Base-by-base conservation (phyloP, 2,113 vertebrate genomes). In the Ctenodactylus gundi region DNA sequence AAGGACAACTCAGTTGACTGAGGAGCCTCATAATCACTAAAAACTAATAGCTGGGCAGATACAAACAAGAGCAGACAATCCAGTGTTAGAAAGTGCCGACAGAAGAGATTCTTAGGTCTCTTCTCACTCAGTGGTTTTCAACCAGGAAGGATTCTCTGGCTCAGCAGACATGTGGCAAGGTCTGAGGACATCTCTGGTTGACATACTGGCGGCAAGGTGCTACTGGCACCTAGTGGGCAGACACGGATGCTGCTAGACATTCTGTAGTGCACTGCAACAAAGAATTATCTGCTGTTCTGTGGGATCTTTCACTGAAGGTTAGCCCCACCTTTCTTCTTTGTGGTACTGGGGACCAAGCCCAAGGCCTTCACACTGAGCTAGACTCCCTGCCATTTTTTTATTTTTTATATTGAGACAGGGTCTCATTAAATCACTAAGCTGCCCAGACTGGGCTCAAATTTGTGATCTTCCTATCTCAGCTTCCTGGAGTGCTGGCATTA, bases 291-390 rank as follows among this genome's bases (percentile, higher is more conserved):
- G 78, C n/a, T 73, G 27, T 29, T 95, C 82, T n/a, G n/a, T n/a
- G n/a, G 49, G 84, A 62, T 67, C 9, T 92, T 93, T 96, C 46
- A 89, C 41, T 96, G 73, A 93, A 95, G 14, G 39, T 93, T 46
- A 75, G 34, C 34, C 14, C 46, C 58, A 27, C 3, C 27, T 25
- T 86, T 46, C 29, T 86, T 44, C 39, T n/a, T n/a, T n/a, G n/a
- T n/a, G n/a, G n/a, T n/a, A n/a, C n/a, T n/a, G n/a, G n/a, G n/a
- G n/a, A n/a, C n/a, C n/a, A n/a, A n/a, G n/a, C n/a, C n/a, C n/a
- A n/a, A n/a, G n/a, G n/a, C n/a, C n/a, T n/a, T n/a, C n/a, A n/a
- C n/a, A n/a, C n/a, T n/a, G n/a, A n/a, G n/a, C n/a, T n/a, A n/a
- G n/a, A n/a, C n/a, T n/a, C n/a, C n/a, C n/a, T n/a, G n/a, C n/a